Conservation (phyloP, 2,888 invertebrate species). For the Labia minor region DNA sequence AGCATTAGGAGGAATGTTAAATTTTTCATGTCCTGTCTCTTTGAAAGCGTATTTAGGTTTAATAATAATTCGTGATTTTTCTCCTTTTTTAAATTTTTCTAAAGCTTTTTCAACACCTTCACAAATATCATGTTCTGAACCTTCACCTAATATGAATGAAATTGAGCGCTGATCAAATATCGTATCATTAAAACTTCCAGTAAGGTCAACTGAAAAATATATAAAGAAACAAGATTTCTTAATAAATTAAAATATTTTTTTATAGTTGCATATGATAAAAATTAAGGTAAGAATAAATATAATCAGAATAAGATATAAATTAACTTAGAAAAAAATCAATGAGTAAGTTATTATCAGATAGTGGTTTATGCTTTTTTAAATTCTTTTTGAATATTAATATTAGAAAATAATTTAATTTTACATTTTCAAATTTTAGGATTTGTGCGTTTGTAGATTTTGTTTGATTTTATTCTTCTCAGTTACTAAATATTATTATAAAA, state of each 20-base stretch:
- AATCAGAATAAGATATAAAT: no score
- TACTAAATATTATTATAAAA: no score
- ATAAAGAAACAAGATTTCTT: constrained; percentile 31
- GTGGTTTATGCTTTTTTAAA: no score
- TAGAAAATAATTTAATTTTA: no score
- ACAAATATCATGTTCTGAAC: constrained; percentile 59
- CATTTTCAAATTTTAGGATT: no score
- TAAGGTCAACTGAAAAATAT: constrained; percentile 61
- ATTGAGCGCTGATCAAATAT: constrained; percentile 74
- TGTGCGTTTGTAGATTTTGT: no score
- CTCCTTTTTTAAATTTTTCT: constrained; percentile 67
- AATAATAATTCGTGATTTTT: constrained; percentile 62
- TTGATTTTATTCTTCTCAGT: no score
- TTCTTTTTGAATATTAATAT: no score
- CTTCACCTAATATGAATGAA: constrained; percentile 78
- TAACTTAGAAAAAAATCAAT: no score
- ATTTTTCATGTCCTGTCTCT: constrained; percentile 51
- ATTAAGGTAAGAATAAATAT: no score
- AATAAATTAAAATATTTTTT: constrained; percentile 25
- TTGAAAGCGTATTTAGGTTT: constrained; percentile 75
- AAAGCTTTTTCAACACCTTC: constrained; percentile 74
- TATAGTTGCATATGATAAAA: constrained; percentile 14
- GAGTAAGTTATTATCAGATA: no score
- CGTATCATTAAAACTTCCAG: constrained; percentile 51
- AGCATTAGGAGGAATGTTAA: constrained; percentile 67